Base-by-base conservation (phyloP, 1,140 invertebrate species). In the Pseudobourletiella spinata region DNA sequence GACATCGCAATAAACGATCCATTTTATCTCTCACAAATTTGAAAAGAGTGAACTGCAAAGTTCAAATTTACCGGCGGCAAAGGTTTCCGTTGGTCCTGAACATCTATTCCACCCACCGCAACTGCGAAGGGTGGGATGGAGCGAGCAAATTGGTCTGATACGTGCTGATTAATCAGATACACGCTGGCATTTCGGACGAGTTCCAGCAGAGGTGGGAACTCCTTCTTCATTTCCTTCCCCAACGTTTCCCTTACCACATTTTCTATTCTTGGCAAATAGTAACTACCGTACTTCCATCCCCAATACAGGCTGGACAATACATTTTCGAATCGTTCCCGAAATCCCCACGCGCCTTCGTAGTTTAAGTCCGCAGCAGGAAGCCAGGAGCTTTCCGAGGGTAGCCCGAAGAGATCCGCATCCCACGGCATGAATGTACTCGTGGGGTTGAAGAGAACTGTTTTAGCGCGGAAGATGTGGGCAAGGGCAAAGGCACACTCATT, bases 401-500 rank as follows among this genome's bases (percentile, higher is more conserved):
- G 6, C 20, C 50, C 50, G 22, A 54, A 54, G 6, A 54, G 3
- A 6, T 54, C 50, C 14, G 50, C 22, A 22, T 54, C 50, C 50
- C 25, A 26, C 4, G 22, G 25, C 50, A 54, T 54, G 50, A 54
- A 8, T 14, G 25, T 54, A 20, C 50, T 48, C 11, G 30, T 26
- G 15, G 50, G 25, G 3, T 6, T 6, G 28, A 54, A 54, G 14
- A 54, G 24, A 15, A 54, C 22, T 6, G 24, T 54, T 20, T 54
- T 54, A 8, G 50, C 50, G 3, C 25, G 14, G 28, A 54, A 54
- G 20, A 15, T 8, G 15, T 54, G 25, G 6, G 50, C 50, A 3
- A 54, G 16, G 6, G 22, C 50, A 22, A 54, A 54, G 8, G 50
- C 50, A 54, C 50, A 54, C 20, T 54, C 50, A 30, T 54, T 54